Base-by-base conservation (phyloP, 2,113 vertebrate genomes). In the Archilochus colubris region DNA sequence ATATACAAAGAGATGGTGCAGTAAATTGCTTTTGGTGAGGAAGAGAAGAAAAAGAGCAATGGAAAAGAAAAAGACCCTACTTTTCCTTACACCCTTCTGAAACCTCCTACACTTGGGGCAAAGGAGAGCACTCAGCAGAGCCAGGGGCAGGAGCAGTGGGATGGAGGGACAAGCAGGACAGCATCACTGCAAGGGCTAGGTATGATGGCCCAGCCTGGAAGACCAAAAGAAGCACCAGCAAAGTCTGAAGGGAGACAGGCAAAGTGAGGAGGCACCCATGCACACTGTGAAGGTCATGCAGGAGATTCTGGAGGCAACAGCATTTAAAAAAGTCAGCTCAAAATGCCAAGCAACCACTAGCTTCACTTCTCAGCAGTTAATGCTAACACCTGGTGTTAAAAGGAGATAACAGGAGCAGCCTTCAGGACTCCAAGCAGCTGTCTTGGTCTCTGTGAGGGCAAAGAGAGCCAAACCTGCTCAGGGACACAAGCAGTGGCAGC, bases 401-500 rank as follows among this genome's bases (percentile, higher is more conserved):
- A 36, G 38, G n/a, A 68, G 62, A 6, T 14, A 57, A 62, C 5
- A 2, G n/a, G 46, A 80, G 38, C 30, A 36, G 77, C 8, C 38
- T 23, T 40, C 30, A 3, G 0, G 46, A 31, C 44, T 68, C 79
- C 40, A 82, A 53, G 58, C 33, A 36, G 8, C 38, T 18, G 2
- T 23, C 55, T 30, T 4, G 1, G n/a, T 14, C 14, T 16, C 20
- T 19, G 10, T 0, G 0, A 66, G 46, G 1, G 3, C 6, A 15
- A 20, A 82, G 40, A 55, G 72, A 46, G 25, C 23, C 66, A 80
- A 2, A 2, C 10, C 44, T 46, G 64, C 48, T 59, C 12, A 2
- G 28, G 48, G 33, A 86, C 6, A 1, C 1, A 6, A 67, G 36
- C 0, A 0, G 31, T 7, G 19, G 36, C 63, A 82, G 55, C 3